These are phyloP conservation scores for Cryptocephalus moraei DNA, from an alignment of 2,888 invertebrate species.

Conservation along the genomic window DNA sequence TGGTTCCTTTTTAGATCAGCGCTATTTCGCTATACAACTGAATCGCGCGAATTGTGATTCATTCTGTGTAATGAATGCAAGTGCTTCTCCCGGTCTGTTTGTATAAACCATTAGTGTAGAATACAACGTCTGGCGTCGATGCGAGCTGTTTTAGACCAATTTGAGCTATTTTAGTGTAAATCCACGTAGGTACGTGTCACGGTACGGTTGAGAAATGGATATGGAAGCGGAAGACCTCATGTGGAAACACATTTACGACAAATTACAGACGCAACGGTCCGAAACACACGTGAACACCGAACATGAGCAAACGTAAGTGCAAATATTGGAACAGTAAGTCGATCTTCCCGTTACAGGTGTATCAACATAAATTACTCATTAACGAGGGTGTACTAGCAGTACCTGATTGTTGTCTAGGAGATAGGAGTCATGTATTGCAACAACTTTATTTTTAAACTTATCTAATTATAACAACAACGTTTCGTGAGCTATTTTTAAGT, in stretches of 20 bases:
- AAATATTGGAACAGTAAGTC: no score
- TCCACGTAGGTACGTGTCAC: neutral
- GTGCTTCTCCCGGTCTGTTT: neutral
- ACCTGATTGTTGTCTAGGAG: no score
- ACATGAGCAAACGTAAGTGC: slow-evolving; percentile 54
- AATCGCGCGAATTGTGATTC: slow-evolving; percentile 5
- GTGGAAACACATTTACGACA: slow-evolving; percentile 68
- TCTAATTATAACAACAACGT: no score
- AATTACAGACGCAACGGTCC: slow-evolving; percentile 53
- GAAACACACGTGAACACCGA: slow-evolving; percentile 45
- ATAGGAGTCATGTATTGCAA: neutral
- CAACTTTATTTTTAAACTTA: neutral
- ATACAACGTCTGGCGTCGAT: neutral
- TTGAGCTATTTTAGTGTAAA: neutral
- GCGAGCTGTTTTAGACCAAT: neutral
- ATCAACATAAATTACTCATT: no score
- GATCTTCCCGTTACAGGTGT: no score
- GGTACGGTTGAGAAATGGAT: slow-evolving; percentile 15
- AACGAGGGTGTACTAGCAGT: no score
- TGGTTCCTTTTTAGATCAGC: slow-evolving; percentile 2
- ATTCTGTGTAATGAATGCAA: slow-evolving; percentile 2
- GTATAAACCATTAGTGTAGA: neutral
- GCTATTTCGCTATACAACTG: slow-evolving; percentile 2
- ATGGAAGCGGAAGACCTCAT: slow-evolving; percentile 61
- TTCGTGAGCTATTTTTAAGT: no score